Conservation (phyloP, 2,888 invertebrate genomes). For the Coelogynopora nodosa region DNA sequence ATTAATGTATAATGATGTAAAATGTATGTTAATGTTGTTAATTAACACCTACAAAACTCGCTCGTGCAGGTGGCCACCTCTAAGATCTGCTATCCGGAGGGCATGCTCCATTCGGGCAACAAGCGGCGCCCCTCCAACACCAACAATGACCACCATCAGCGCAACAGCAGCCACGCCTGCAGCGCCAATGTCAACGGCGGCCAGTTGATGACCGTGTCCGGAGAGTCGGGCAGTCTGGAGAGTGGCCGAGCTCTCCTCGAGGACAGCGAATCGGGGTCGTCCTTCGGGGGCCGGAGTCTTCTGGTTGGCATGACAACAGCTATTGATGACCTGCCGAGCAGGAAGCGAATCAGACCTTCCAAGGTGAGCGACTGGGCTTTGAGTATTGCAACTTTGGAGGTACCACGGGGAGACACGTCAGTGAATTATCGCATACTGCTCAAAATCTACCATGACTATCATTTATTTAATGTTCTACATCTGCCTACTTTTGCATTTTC, state of each 20-base stretch:
- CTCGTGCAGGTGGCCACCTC: conserved; percentile 22
- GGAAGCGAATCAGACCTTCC: neutral
- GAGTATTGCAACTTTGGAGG: too few relatives aligned
- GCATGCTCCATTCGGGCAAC: neutral
- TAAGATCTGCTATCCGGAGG: conserved; percentile 42
- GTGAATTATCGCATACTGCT: too few relatives aligned
- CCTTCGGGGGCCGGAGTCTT: neutral
- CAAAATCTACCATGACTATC: too few relatives aligned
- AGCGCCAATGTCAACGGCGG: neutral
- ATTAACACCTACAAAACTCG: too few relatives aligned
- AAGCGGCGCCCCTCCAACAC: neutral
- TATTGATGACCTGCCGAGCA: neutral
- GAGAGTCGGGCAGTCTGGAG: neutral
- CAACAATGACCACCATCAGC: neutral
- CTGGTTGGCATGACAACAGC: neutral
- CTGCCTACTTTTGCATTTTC: too few relatives aligned
- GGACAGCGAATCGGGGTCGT: neutral
- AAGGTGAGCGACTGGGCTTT: too few relatives aligned
- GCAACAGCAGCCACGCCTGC: neutral
- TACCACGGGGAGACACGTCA: too few relatives aligned
- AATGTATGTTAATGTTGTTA: too few relatives aligned
- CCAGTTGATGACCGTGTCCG: neutral
- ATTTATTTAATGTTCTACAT: too few relatives aligned
- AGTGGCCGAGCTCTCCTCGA: neutral
- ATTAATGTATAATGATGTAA: too few relatives aligned